phyloP scores from a whole-genome alignment of 2,797 vertebrate species.

The Parauchenoglanis punctatus region DNA sequence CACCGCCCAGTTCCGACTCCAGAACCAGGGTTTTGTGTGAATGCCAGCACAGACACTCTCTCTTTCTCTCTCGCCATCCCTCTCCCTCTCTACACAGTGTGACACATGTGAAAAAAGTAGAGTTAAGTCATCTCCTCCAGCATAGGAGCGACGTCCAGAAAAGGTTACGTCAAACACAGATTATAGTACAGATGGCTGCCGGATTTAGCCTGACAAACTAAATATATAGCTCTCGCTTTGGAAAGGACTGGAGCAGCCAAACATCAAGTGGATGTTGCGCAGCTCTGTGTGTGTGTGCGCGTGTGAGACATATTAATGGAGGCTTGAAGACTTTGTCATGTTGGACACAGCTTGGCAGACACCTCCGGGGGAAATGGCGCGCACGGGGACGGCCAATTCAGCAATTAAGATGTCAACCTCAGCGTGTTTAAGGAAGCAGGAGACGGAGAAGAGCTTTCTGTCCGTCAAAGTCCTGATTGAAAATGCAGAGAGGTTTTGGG shows the following conservation, averaged over 20 bases:
- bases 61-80: background rate
- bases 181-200: constrained; percentile 50
- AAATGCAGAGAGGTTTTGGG: background rate
- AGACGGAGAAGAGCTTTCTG: background rate
- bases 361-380: constrained; percentile 59
- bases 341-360: constrained; percentile 32
- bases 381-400: constrained; percentile 57
- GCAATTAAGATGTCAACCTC: constrained; percentile 44
- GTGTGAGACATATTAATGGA: constrained; percentile 38
- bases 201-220: constrained; percentile 43
- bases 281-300: constrained; percentile 18
- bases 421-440: constrained; percentile 45
- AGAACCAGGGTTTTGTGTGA: constrained; percentile 28
- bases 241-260: constrained; percentile 19
- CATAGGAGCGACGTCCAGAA: constrained; percentile 28
- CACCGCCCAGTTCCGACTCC: constrained; percentile 46
- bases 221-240: constrained; percentile 29
- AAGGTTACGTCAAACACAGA: constrained; percentile 53
- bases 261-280: constrained; percentile 42
- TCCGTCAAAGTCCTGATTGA: background rate
- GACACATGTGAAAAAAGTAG: constrained; percentile 29
- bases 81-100: constrained; percentile 12
- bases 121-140: constrained; percentile 42
- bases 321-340: constrained; percentile 27
- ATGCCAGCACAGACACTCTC: background rate